A percentile compares a stretch with the other conserved stretches of the same genome.
Conservation (phyloP, 2,888 invertebrate species). For the Tachina fera region DNA sequence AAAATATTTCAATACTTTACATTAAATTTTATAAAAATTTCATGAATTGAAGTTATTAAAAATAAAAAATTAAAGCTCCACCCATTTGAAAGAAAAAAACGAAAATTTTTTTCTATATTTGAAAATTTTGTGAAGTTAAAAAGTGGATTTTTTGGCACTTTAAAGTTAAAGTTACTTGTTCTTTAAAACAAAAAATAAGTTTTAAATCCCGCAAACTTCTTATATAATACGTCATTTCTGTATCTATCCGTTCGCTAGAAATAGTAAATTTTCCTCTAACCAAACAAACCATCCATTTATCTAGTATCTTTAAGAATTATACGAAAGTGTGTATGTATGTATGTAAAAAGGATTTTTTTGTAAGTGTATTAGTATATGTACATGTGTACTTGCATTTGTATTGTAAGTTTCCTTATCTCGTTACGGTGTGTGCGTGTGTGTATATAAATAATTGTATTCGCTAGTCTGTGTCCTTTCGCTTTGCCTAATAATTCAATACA, state of each 20-base stretch:
- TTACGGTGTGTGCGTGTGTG: constrained; percentile 19
- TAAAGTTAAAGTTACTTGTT: neutral
- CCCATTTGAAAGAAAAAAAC: constrained; percentile 19
- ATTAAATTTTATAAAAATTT: neutral
- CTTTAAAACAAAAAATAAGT: constrained; percentile 26
- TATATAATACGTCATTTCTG: constrained; percentile 59
- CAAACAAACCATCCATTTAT: constrained; percentile 32
- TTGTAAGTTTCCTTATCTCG: constrained; percentile 43
- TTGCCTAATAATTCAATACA: constrained; percentile 21
- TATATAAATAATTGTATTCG: neutral
- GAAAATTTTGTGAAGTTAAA: constrained; percentile 5
- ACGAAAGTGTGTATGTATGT: neutral
- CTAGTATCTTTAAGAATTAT: constrained; percentile 5
- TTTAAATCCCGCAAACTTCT: neutral
- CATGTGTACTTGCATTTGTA: neutral
- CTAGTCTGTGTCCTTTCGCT: constrained; percentile 47
- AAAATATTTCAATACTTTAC: neutral
- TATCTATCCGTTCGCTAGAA: constrained; percentile 56
- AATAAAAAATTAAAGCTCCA: constrained; percentile 34
- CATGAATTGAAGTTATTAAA: constrained; percentile 4
- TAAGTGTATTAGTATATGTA: constrained; percentile 13
- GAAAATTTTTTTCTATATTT: neutral
- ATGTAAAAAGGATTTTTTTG: neutral
- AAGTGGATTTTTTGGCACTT: neutral
- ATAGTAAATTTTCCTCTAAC: constrained; percentile 50